Percentiles rank a stretch among this genome's conserved stretches.
phyloP scores from a whole-genome alignment of 1,140 invertebrate genomes.

The Drosophila azteca region DNA sequence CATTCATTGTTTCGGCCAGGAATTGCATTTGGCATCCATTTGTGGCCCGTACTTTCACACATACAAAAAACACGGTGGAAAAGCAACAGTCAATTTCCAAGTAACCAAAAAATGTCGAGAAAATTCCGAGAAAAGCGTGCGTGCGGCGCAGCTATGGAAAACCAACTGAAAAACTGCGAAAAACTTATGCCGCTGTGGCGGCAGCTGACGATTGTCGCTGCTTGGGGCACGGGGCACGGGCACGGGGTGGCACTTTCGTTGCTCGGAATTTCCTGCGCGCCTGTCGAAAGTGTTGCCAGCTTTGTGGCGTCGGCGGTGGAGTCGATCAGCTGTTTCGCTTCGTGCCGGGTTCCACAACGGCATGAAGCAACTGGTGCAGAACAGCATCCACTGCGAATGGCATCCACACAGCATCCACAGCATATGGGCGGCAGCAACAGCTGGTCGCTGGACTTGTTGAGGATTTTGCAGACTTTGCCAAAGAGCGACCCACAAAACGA shows the following conservation, averaged over 20 bases:
- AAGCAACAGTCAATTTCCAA: background rate
- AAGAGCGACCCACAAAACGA: background rate
- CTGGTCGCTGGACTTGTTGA: slow-evolving; percentile 64
- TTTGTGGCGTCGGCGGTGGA: slow-evolving; percentile 49
- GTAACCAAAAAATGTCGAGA: slow-evolving; percentile 15
- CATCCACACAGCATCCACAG: slow-evolving; percentile 49
- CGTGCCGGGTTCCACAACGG: slow-evolving; percentile 28
- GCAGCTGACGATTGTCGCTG: slow-evolving; percentile 37
- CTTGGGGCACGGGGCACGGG: background rate
- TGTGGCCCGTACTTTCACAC: background rate
- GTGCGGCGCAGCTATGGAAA: slow-evolving; percentile 74
- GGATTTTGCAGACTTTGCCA: slow-evolving; percentile 39
- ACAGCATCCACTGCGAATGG: slow-evolving; percentile 47
- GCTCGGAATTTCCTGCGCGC: slow-evolving; percentile 59
- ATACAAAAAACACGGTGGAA: background rate
- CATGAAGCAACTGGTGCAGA: slow-evolving; percentile 71
- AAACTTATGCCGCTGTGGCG: slow-evolving; percentile 22
- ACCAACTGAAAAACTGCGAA: slow-evolving; percentile 66
- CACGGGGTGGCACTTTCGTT: slow-evolving; percentile 9
- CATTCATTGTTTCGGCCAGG: too few relatives aligned
- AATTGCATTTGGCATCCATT: too few relatives aligned
- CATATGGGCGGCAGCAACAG: slow-evolving; percentile 34
- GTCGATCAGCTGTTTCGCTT: slow-evolving; percentile 46
- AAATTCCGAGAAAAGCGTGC: slow-evolving; percentile 67
- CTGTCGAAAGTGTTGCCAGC: slow-evolving; percentile 71